phyloP scores from a whole-genome alignment of 2,888 invertebrate genomes.

The Scaptomyza caliginosa region DNA sequence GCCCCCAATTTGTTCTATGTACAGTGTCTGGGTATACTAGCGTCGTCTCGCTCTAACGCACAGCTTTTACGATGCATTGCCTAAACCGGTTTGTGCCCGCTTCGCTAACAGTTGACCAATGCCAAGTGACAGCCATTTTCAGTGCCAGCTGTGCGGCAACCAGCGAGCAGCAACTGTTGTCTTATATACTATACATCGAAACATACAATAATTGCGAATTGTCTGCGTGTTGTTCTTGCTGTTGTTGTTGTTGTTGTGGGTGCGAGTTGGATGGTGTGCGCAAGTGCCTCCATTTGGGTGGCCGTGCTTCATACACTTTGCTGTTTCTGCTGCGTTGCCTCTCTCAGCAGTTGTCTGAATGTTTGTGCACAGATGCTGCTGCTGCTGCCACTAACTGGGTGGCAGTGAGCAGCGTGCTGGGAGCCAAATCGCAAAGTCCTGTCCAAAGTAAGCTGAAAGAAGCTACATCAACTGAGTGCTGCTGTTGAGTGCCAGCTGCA shows the following conservation, averaged over 20 bases:
- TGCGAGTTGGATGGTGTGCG: slow-evolving; percentile 37
- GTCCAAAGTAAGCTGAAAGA: slow-evolving; percentile 31
- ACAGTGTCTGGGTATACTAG: slow-evolving; percentile 28
- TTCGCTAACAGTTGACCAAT: slow-evolving; percentile 54
- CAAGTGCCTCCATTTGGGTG: slow-evolving; percentile 49
- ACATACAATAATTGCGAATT: slow-evolving; percentile 9
- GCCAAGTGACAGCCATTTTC: slow-evolving; percentile 46
- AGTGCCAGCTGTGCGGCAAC: slow-evolving; percentile 36
- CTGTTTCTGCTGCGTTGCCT: slow-evolving; percentile 34
- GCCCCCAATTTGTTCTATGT: slow-evolving; percentile 59
- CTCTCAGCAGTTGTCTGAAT: slow-evolving; percentile 60
- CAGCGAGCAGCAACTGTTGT: slow-evolving; percentile 26
- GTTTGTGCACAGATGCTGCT: slow-evolving; percentile 57
- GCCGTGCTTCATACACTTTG: slow-evolving; percentile 30
- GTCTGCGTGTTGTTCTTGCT: not conserved
- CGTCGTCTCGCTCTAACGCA: slow-evolving; percentile 54
- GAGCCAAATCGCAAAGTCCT: slow-evolving; percentile 6
- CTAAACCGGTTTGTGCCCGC: slow-evolving; percentile 52
- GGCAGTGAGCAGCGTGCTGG: slow-evolving; percentile 13
- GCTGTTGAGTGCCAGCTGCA: slow-evolving; percentile 54
- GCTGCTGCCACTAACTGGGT: slow-evolving; percentile 14
- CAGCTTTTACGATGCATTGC: slow-evolving; percentile 45
- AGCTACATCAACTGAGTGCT: slow-evolving; percentile 52
- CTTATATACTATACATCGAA: slow-evolving; percentile 1
- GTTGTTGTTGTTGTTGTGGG: not conserved